Evolutionary conservation across 2,113 vertebrate genomes (phyloP), one percentile per base, ranked within the genome.

Genomic region (Phyllostomus discolor): DNA sequence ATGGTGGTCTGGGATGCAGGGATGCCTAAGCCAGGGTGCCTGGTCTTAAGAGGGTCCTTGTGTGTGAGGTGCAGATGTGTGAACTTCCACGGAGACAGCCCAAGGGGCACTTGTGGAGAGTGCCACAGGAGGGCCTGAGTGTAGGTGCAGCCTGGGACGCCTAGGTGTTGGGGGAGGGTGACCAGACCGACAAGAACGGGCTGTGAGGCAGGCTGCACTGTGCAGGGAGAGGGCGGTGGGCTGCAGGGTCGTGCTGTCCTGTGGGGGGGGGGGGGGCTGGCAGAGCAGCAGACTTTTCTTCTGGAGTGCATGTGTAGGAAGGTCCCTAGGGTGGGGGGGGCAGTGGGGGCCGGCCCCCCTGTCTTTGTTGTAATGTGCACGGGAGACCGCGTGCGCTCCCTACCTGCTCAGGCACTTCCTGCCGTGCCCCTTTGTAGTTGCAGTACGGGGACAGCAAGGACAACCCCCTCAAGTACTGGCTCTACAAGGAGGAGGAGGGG

Each of bases 391-490:
- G 4, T 15, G 17, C 2, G 2, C 5, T 4, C 33, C 2, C 4
- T 5, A 0, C 8, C 0, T 4, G n/a, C 66, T 78, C 19, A 52
- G 0, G 0, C 0, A 0, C 35, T 12, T 82, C 7, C 26, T 7
- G 35, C 38, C 43, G 7, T 35, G 85, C 24, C 43, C 11, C 0
- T 87, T 94, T 46, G 0, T 33, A 86, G 91, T 57, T 98, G 31
- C 96, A 98, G 97, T 97, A 96, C 24, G 95, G 88, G 0, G 95
- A 97, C 46, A 80, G 59, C 38, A 98, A 85, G 88, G 97, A 97
- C 38, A 97, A 70, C 48, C 94, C 81, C 62, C 98, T 97, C 2
- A 97, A 97, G 57, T 54, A 92, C 96, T 98, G 98, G 96, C 82
- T 94, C 7, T 94, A 97, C 43, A 82, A 64, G 70, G 72, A 50